A percentile compares a stretch with the other conserved stretches of the same genome.
Conservation (phyloP, 2,113 vertebrate genomes). For the Bos taurus region DNA sequence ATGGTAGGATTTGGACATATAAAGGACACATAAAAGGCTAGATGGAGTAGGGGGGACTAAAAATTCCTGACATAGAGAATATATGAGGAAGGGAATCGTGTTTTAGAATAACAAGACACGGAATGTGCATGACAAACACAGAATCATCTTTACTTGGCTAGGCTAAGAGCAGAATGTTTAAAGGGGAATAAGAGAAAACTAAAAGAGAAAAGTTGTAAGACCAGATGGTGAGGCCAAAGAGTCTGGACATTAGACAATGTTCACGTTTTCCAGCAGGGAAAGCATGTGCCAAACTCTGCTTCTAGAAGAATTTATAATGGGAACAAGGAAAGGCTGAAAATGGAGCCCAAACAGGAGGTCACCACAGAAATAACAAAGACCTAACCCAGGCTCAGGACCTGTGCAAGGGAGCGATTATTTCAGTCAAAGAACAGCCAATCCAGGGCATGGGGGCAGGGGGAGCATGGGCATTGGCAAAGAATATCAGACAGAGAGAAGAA, state of each 20-base stretch:
- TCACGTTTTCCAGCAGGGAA: neutral
- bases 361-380: neutral
- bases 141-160: neutral
- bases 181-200: neutral
- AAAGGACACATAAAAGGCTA: neutral
- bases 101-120: neutral
- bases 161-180: neutral
- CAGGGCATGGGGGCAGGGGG: accelerated
- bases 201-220: neutral
- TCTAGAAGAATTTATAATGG: neutral
- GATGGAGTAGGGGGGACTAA: too few species aligned
- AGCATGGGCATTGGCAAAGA: neutral
- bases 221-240: neutral
- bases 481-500: neutral
- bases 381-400: neutral
- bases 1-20: neutral
- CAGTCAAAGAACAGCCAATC: neutral
- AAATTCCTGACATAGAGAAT: neutral
- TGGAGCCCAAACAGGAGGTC: neutral
- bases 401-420: neutral
- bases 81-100: neutral
- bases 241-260: neutral
- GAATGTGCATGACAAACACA: neutral
- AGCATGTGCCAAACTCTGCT: neutral
- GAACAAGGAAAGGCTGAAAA: neutral